Conservation (phyloP, 2,888 invertebrate genomes). For the Ennomos fuscantarius region DNA sequence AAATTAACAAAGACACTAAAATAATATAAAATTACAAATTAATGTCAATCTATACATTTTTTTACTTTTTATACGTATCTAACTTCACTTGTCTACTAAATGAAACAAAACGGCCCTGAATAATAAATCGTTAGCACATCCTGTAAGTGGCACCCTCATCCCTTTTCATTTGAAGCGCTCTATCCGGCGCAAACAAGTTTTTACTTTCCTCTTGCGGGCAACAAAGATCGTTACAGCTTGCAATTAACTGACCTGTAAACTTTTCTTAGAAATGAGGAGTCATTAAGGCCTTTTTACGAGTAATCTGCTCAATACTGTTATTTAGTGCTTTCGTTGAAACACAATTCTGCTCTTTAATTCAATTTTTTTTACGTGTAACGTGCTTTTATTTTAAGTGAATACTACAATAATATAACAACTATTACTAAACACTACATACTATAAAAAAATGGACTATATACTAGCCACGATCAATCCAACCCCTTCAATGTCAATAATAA, state of each 20-base stretch:
- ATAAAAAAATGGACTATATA: too few species aligned
- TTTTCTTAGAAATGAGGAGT: conserved; percentile 42
- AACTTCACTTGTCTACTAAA: neutral
- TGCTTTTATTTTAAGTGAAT: too few species aligned
- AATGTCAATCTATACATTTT: too few species aligned
- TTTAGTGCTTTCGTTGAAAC: conserved; percentile 4
- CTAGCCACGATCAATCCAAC: too few species aligned
- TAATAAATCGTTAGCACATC: conserved; percentile 15
- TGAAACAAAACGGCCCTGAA: conserved; percentile 11
- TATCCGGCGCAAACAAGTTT: conserved; percentile 55
- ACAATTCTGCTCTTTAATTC: too few species aligned
- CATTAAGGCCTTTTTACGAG: conserved; percentile 22
- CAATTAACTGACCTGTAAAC: conserved; percentile 59
- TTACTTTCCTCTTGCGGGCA: conserved; percentile 51
- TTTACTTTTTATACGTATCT: too few species aligned
- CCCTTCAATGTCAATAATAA: too few species aligned
- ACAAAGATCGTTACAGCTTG: conserved; percentile 50
- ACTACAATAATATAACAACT: too few species aligned
- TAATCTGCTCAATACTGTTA: conserved; percentile 17
- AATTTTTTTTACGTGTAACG: too few species aligned
- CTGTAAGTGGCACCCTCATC: conserved; percentile 18
- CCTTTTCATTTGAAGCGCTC: conserved; percentile 42
- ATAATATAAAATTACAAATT: too few species aligned
- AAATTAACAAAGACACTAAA: too few species aligned
- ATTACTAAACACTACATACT: too few species aligned